Conservation (phyloP, 2,888 invertebrate genomes). For the Pyrrhosoma nymphula region DNA sequence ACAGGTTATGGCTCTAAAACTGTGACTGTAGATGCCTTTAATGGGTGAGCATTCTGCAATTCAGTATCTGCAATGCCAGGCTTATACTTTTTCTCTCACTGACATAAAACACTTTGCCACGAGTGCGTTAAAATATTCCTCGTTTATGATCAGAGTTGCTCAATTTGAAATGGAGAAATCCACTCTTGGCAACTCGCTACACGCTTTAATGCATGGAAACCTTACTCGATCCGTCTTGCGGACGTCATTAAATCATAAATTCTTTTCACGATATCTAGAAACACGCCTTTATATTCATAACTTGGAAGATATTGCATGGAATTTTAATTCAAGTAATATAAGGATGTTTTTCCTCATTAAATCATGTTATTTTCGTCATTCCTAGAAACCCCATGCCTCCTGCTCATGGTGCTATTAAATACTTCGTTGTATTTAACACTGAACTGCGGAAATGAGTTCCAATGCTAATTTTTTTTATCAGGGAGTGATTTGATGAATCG, state of each 20-base stretch:
- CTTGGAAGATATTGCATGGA: too few relatives aligned
- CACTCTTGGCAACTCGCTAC: neutral
- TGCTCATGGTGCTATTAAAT: neutral
- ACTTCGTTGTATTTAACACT: neutral
- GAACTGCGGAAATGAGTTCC: neutral
- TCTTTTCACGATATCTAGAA: neutral
- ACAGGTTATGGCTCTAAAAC: too few relatives aligned
- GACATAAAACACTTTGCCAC: too few relatives aligned
- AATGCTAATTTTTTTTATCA: neutral
- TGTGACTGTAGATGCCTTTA: too few relatives aligned
- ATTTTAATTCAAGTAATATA: too few relatives aligned
- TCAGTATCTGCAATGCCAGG: too few relatives aligned
- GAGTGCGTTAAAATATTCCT: neutral
- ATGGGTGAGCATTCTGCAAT: too few relatives aligned
- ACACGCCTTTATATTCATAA: neutral
- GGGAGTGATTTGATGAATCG: neutral
- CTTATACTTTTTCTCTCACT: too few relatives aligned
- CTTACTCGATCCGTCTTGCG: neutral
- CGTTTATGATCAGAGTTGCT: neutral
- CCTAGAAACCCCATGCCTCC: neutral
- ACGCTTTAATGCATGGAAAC: neutral
- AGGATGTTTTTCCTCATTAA: too few relatives aligned
- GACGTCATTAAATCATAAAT: neutral
- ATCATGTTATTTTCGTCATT: neutral
- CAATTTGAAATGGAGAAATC: neutral